A percentile compares a stretch with the other conserved stretches of the same genome.
phyloP scores from a whole-genome alignment of 1,140 invertebrate species.

The Drosophila ercepeae region DNA sequence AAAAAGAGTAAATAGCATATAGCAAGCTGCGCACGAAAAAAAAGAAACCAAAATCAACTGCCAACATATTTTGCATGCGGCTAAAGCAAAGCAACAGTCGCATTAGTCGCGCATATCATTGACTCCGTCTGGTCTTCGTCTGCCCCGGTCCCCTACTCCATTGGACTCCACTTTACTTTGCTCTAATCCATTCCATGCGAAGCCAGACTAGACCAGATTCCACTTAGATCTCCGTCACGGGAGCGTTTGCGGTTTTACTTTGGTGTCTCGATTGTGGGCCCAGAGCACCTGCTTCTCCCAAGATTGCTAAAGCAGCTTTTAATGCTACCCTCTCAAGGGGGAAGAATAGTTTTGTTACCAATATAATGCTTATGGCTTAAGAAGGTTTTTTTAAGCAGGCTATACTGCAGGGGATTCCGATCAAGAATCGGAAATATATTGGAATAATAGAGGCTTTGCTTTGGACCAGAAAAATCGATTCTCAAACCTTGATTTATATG shows the following conservation, averaged over 20 bases:
- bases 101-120: slow-evolving; percentile 76
- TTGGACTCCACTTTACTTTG: background rate
- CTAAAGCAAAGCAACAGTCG: slow-evolving; percentile 52
- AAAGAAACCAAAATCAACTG: slow-evolving; percentile 34
- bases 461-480: too few species aligned
- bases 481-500: too few species aligned
- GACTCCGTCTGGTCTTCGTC: slow-evolving; percentile 34
- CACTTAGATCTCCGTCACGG: slow-evolving; percentile 21
- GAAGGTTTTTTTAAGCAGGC: too few species aligned
- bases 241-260: slow-evolving; percentile 39
- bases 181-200: slow-evolving; percentile 11
- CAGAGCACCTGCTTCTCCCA: slow-evolving; percentile 59
- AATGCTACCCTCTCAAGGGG: slow-evolving; percentile 4
- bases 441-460: too few species aligned
- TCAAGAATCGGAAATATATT: too few species aligned
- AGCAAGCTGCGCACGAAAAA: slow-evolving; percentile 17
- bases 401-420: too few species aligned
- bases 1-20: slow-evolving; percentile 34
- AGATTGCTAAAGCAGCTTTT: slow-evolving; percentile 53
- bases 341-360: background rate
- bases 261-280: slow-evolving; percentile 52
- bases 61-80: slow-evolving; percentile 69
- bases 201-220: slow-evolving; percentile 28
- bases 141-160: slow-evolving; percentile 7
- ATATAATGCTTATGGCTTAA: too few species aligned